Evolutionary conservation across 2,113 vertebrate genomes (phyloP).

Genomic region (chimpanzee (Pan troglodytes)): NHGRI_mPanTro3-v2.1_pri NC_072404.2:92869001-92869500

Average conservation of each 20-base stretch:
- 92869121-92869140: background rate
- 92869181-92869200: background rate
- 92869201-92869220: background rate
- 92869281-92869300: conserved; percentile 21
- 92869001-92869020: background rate
- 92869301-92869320: conserved; percentile 20
- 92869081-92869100: background rate
- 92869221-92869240: background rate
- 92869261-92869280: background rate
- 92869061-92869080: background rate
- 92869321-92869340: conserved; percentile 1
- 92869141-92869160: background rate
- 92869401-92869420: background rate
- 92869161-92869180: background rate
- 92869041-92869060: background rate
- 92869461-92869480: conserved; percentile 36
- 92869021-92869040: background rate
- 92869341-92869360: conserved; percentile 25
- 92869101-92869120: background rate
- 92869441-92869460: conserved; percentile 27
- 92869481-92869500: background rate
- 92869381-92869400: conserved; percentile 53
- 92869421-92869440: background rate
- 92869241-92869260: background rate
- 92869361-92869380: conserved; percentile 51